These are phyloP conservation scores for Habrosyne pyritoides DNA, from an alignment of 2,888 invertebrate genomes.

Conservation along the genomic window DNA sequence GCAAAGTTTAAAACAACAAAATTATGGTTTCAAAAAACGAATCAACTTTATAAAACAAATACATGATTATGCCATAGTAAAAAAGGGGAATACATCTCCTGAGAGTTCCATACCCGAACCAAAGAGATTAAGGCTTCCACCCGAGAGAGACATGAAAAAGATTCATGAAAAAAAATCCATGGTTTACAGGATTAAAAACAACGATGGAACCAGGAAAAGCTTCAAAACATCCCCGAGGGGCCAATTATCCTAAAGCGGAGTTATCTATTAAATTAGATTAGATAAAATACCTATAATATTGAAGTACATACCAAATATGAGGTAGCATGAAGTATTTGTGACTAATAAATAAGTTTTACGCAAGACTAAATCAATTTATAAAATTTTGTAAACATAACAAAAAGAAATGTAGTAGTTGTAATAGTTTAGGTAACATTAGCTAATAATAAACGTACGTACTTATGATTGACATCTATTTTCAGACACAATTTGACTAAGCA, in stretches of 20 bases:
- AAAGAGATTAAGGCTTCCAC: slow-evolving; percentile 4
- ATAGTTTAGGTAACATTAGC: not conserved
- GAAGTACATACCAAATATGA: too few relatives aligned
- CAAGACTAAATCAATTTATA: too few relatives aligned
- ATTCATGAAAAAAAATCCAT: not conserved
- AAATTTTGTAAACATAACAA: too few relatives aligned
- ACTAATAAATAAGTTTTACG: not conserved
- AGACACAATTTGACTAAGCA: not conserved
- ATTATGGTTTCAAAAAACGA: not conserved
- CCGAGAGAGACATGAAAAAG: slow-evolving; percentile 3
- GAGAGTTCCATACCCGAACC: not conserved
- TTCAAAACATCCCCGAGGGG: not conserved
- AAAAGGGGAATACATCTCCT: not conserved
- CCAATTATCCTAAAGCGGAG: not conserved
- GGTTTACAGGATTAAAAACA: not conserved
- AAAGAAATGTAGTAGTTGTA: not conserved
- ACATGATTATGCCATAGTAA: not conserved
- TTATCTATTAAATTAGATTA: not conserved
- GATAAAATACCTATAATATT: too few relatives aligned
- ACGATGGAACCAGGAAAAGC: not conserved
- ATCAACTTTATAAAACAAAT: not conserved
- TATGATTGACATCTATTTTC: not conserved
- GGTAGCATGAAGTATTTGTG: too few relatives aligned
- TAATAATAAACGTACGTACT: not conserved
- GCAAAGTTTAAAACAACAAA: not conserved